phyloP scores from a whole-genome alignment of 2,888 invertebrate species.

The Acleris cristana region DNA sequence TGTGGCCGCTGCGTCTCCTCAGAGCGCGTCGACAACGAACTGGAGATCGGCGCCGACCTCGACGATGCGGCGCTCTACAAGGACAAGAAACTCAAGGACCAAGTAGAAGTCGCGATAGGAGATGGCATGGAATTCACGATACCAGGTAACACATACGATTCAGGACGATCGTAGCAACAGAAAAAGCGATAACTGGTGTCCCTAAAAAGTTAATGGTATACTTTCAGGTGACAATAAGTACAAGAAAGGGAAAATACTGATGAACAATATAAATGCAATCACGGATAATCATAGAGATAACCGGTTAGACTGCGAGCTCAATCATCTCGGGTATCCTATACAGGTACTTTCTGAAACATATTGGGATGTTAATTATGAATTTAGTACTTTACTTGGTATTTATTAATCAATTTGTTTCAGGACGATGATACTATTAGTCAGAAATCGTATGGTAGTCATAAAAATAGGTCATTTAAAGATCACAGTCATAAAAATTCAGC shows the following conservation, averaged over 20 bases:
- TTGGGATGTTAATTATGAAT: neutral
- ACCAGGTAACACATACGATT: conserved; percentile 85
- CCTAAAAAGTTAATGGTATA: conserved; percentile 42
- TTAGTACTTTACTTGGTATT: neutral
- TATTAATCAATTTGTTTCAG: conserved; percentile 52
- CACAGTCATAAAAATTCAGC: conserved; percentile 96
- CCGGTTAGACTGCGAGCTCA: conserved; percentile 89
- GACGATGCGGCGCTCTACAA: conserved; percentile 93
- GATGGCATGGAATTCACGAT: conserved; percentile 97
- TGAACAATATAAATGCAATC: conserved; percentile 93
- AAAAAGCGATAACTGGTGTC: conserved; percentile 36
- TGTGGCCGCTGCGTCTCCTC: conserved; percentile 88
- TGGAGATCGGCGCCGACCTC: conserved; percentile 86
- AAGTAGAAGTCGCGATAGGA: conserved; percentile 95
- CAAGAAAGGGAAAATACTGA: conserved; percentile 91
- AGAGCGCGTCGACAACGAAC: conserved; percentile 86
- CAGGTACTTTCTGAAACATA: conserved; percentile 61
- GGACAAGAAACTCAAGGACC: conserved; percentile 94
- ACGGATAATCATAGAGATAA: conserved; percentile 89
- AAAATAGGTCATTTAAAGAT: conserved; percentile 94
- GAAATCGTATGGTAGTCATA: conserved; percentile 96
- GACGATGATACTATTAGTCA: conserved; percentile 93
- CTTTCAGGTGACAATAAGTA: conserved; percentile 91
- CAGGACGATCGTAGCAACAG: conserved; percentile 16
- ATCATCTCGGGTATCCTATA: conserved; percentile 88